phyloP scores from a whole-genome alignment of 2,113 vertebrate genomes.

The Synchiropus splendidus region DNA sequence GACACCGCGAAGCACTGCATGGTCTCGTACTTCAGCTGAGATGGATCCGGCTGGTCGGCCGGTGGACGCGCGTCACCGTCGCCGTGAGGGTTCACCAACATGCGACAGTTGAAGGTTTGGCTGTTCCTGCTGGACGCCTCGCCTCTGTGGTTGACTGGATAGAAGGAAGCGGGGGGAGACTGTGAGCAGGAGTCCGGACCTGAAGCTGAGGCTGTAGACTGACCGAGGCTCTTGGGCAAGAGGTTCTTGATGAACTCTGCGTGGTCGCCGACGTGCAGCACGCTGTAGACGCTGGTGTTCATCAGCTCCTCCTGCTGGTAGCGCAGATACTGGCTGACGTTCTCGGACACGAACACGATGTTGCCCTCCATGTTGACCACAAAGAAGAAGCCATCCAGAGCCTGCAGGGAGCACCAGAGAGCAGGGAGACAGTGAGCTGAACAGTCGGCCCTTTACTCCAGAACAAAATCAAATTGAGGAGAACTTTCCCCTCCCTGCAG shows the following conservation, averaged over 20 bases:
- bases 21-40: slow-evolving; percentile 92
- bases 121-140: slow-evolving; percentile 86
- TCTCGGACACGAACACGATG: slow-evolving; percentile 96
- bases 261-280: slow-evolving; percentile 94
- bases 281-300: slow-evolving; percentile 93
- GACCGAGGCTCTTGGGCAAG: slow-evolving; percentile 92
- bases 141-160: slow-evolving; percentile 75
- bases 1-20: slow-evolving; percentile 99
- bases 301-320: slow-evolving; percentile 98
- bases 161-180: neutral
- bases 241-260: slow-evolving; percentile 94
- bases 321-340: slow-evolving; percentile 91
- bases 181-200: too few relatives aligned
- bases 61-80: slow-evolving; percentile 72
- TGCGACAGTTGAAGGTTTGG: slow-evolving; percentile 96
- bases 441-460: too few relatives aligned
- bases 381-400: slow-evolving; percentile 96
- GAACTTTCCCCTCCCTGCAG: too few relatives aligned
- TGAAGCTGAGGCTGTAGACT: slow-evolving; percentile 25
- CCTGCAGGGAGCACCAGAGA: slow-evolving; percentile 55
- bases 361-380: slow-evolving; percentile 97
- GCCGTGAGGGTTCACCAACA: slow-evolving; percentile 84
- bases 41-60: slow-evolving; percentile 68
- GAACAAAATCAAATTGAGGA: too few relatives aligned
- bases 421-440: too few relatives aligned